Evolutionary conservation across 1,140 invertebrate species (phyloP).

Genomic region (Acyrthosiphon pisum): DNA sequence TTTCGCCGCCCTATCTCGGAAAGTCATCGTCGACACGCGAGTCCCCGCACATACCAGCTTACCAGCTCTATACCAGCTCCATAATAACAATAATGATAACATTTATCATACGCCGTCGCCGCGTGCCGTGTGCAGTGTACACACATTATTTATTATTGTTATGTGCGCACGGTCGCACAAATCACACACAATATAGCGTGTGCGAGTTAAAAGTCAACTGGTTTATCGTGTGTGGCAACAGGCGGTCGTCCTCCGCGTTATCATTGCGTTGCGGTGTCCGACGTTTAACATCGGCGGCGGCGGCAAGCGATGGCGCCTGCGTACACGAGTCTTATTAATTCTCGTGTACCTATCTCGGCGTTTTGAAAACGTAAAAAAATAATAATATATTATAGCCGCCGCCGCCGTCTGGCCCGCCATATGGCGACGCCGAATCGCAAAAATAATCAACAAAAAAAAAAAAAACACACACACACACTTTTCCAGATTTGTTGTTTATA

Average conservation of each 20-base stretch:
- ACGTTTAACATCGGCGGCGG: neutral
- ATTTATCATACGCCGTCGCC: neutral
- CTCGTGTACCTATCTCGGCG: neutral
- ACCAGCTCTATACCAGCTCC: neutral
- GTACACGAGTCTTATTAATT: neutral
- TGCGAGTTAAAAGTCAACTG: neutral
- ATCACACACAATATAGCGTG: neutral
- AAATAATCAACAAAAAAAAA: neutral
- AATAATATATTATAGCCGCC: neutral
- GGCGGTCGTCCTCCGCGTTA: neutral
- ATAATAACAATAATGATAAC: neutral
- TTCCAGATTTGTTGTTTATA: constrained; percentile 40
- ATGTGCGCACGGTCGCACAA: neutral
- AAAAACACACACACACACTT: neutral
- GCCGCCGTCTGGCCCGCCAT: neutral
- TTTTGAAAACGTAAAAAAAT: neutral
- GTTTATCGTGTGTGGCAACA: neutral
- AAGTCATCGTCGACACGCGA: neutral
- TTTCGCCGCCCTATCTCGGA: neutral
- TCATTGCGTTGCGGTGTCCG: neutral
- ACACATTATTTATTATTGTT: neutral
- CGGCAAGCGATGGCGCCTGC: neutral
- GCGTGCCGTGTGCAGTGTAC: neutral
- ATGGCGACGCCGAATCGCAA: neutral
- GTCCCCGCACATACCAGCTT: neutral